These are phyloP conservation scores for Camponotus fellah DNA, from an alignment of 2,888 invertebrate species.

Conservation along the genomic window DNA sequence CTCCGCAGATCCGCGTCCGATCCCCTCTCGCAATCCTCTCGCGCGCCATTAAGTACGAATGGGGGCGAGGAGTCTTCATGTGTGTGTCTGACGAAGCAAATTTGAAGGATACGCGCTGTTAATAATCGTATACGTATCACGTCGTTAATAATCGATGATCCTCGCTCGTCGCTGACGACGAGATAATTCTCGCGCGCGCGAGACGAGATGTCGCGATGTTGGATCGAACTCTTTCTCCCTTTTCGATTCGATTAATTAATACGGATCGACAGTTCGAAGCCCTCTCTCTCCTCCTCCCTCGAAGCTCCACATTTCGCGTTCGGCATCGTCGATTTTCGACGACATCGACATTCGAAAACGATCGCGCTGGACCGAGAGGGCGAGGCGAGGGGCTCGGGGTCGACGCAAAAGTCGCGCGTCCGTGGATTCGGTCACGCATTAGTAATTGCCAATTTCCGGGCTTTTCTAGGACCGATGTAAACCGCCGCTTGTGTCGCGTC, in stretches of 20 bases:
- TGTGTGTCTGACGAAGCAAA: background rate
- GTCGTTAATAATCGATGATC: conserved; percentile 24
- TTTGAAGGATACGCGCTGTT: conserved; percentile 2
- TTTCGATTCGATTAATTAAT: conserved; percentile 53
- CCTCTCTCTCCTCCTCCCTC: background rate
- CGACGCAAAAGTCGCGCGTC: conserved; percentile 59
- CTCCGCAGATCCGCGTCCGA: conserved; percentile 16
- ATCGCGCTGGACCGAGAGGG: conserved; percentile 12
- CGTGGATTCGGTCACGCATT: conserved; percentile 74
- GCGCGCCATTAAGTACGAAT: conserved; percentile 15
- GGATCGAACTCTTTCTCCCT: background rate
- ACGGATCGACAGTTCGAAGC: conserved; percentile 42
- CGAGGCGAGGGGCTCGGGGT: conserved; percentile 37
- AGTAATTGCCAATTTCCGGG: conserved; percentile 76
- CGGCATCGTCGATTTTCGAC: conserved; percentile 4
- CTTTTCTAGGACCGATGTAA: conserved; percentile 67
- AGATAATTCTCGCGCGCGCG: background rate
- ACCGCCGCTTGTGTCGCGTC: conserved; percentile 67
- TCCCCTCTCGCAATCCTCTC: background rate
- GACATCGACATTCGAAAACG: conserved; percentile 10
- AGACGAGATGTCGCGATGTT: background rate
- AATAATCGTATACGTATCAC: background rate
- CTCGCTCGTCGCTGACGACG: background rate
- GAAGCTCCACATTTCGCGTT: background rate
- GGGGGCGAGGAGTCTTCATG: background rate